Evolutionary conservation across 2,113 vertebrate genomes (phyloP), one percentile per base, ranked within the genome.

Genomic region (Kryptolebias marmoratus): DNA sequence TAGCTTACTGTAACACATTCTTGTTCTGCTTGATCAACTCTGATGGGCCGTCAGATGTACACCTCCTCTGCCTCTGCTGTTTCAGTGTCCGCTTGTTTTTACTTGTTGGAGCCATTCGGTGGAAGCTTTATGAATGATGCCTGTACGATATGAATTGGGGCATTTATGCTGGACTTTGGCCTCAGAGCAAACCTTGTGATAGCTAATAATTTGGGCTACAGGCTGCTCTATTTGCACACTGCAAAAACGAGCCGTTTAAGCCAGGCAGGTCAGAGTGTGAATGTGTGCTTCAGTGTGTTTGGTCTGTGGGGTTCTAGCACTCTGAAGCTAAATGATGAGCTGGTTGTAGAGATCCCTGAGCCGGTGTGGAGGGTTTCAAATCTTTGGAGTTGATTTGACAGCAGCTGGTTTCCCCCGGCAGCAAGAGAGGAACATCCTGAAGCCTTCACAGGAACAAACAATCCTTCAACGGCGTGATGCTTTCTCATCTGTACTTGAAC

Each of bases 81-180:
- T 28, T 74, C 11, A 27, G 39, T 45, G 42, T 61, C 27, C 28
- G 49, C 22, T 32, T 30, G 66, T 32, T 60, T 53, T 82, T 55
- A 60, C 64, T 49, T 12, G 28, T 56, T 67, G 67, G 22, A 68
- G 64, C 50, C 47, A 10, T 22, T 31, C 32, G 45, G 6, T 22
- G 42, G 47, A 71, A 45, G 45, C 27, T 62, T 74, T n/a, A 9
- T 14, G n/a, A 54, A 45, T 27, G 69, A 87, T 75, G 32, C 30
- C 64, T 68, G 58, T 75, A 69, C 79, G 75, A 55, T 68, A 54
- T 84, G 82, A 88, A 86, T 87, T 77, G 42, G 65, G 71, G 61
- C 54, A 62, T 76, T 82, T 58, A 73, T 71, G 39, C 54, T 61
- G 28, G 58, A 75, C 27, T 57, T 10, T 42, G 39, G 39, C 39